Evolutionary conservation across 2,888 invertebrate genomes (phyloP).

Genomic region (Ochropacha duplaris): DNA sequence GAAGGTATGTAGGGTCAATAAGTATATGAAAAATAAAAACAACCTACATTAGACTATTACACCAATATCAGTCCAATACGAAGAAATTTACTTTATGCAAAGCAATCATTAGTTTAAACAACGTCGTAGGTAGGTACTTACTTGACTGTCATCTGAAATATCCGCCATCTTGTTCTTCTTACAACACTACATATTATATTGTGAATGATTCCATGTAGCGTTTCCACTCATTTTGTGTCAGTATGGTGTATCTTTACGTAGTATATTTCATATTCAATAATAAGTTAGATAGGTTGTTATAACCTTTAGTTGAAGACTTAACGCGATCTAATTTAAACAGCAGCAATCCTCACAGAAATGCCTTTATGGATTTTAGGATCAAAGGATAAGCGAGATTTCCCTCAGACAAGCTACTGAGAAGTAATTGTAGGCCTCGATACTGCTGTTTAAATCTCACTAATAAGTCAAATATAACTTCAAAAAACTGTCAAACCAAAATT

Average conservation of each 20-base stretch:
- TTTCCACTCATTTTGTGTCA: constrained; percentile 5
- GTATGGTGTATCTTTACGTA: constrained; percentile 18
- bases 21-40: constrained; percentile 56
- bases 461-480: constrained; percentile 19
- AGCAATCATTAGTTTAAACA: constrained; percentile 38
- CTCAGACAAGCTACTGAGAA: not conserved
- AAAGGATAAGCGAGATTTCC: constrained; percentile 8
- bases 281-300: constrained; percentile 15
- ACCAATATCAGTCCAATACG: constrained; percentile 66
- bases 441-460: constrained; percentile 34
- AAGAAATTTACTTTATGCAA: constrained; percentile 29
- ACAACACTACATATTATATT: constrained; percentile 16
- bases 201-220: constrained; percentile 25
- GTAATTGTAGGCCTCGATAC: constrained; percentile 18
- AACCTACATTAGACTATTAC: constrained; percentile 54
- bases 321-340: constrained; percentile 30
- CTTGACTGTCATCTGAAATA: constrained; percentile 41
- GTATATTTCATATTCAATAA: constrained; percentile 19
- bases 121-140: constrained; percentile 55
- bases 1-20: constrained; percentile 62
- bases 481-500: constrained; percentile 12
- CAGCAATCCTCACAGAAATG: constrained; percentile 4
- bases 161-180: constrained; percentile 48
- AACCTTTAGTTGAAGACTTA: constrained; percentile 10
- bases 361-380: constrained; percentile 6